These are phyloP conservation scores for Apeltes quadracus DNA, from an alignment of 2,113 vertebrate species.

Conservation along the genomic window DNA sequence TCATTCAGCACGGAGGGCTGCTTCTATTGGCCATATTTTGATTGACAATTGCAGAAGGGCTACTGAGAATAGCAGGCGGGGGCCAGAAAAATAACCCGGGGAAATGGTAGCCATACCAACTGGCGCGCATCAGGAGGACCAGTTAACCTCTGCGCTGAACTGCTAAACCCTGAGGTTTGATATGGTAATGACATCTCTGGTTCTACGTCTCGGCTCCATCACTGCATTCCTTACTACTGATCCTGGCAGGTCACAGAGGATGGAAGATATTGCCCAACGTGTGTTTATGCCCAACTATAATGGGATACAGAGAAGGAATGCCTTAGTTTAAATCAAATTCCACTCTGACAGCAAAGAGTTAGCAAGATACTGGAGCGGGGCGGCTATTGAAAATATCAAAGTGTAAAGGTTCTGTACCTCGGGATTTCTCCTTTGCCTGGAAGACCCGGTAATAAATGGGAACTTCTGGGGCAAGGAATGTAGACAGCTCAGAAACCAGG, in stretches of 20 bases:
- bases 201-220: constrained; percentile 41
- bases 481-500: constrained; percentile 37
- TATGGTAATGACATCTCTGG: constrained; percentile 71
- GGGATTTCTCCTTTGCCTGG: constrained; percentile 56
- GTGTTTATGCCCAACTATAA: constrained; percentile 45
- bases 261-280: constrained; percentile 35
- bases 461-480: constrained; percentile 50
- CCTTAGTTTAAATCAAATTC: constrained; percentile 60
- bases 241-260: constrained; percentile 56
- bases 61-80: constrained; percentile 47
- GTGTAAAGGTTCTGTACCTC: constrained; percentile 57
- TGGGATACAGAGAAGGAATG: constrained; percentile 7
- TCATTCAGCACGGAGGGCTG: constrained; percentile 23
- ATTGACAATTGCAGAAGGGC: constrained; percentile 59
- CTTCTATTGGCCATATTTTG: constrained; percentile 48
- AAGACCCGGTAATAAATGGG: constrained; percentile 64
- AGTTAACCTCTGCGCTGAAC: constrained; percentile 77
- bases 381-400: constrained; percentile 67
- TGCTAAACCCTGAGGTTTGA: constrained; percentile 66
- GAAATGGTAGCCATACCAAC: constrained; percentile 78
- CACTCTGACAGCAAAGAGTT: constrained; percentile 50
- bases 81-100: constrained; percentile 51
- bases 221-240: constrained; percentile 55
- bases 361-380: constrained; percentile 26
- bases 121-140: constrained; percentile 64